Percentiles rank a stretch among this genome's conserved stretches.
phyloP scores from a whole-genome alignment of 2,888 invertebrate species.

The Thera obeliscata region DNA sequence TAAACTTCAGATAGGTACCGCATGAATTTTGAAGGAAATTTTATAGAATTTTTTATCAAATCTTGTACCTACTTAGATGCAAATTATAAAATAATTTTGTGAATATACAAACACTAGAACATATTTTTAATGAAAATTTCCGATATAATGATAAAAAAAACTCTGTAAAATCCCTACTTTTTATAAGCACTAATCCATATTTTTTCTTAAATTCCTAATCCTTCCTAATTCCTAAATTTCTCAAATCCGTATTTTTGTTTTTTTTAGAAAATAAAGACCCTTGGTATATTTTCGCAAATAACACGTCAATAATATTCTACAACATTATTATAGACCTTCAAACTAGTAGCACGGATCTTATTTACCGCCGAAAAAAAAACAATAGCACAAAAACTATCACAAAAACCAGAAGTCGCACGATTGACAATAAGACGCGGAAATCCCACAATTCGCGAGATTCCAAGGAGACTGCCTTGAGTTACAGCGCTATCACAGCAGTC shows the following conservation, averaged over 20 bases:
- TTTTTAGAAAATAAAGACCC: too few species aligned
- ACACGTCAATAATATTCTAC: background rate
- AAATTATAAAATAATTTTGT: too few species aligned
- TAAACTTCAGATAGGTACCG: conserved; percentile 29
- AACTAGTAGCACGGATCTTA: conserved; percentile 1
- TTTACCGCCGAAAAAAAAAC: conserved; percentile 9
- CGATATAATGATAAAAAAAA: too few species aligned
- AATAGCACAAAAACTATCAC: conserved; percentile 25
- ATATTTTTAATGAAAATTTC: too few species aligned
- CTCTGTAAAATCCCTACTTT: too few species aligned
- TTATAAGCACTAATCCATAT: too few species aligned
- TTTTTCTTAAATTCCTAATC: too few species aligned
- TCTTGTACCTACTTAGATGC: background rate
- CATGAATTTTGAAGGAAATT: background rate
- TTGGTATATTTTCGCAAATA: too few species aligned
- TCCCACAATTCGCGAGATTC: conserved; percentile 51
- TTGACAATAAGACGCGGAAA: conserved; percentile 42
- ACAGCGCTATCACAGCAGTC: conserved; percentile 56
- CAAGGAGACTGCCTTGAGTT: conserved; percentile 56
- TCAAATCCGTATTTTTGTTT: too few species aligned
- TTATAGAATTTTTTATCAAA: background rate
- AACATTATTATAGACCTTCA: background rate
- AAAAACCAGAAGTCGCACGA: conserved; percentile 37
- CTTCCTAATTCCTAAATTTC: background rate
- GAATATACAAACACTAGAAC: too few species aligned